Evolutionary conservation across 2,888 invertebrate genomes (phyloP), one percentile per base, ranked within the genome.

Genomic region (Hyposoter didymator): DNA sequence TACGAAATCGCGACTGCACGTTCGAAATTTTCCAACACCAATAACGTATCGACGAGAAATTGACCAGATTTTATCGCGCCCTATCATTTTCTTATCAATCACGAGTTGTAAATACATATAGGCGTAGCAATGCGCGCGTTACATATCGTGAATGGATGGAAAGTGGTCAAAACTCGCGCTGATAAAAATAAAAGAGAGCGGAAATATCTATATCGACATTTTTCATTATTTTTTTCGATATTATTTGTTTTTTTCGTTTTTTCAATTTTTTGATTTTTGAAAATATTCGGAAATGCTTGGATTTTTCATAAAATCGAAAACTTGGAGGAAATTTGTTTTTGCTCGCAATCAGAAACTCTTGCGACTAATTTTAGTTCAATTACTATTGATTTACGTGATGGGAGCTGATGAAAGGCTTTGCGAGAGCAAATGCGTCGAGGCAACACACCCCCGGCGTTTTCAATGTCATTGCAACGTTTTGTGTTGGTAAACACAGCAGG

Each of bases 31-130:
- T 28, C 28, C 28, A 59, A 14, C 59, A 14, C 28, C 1, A 10
- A 59, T 55, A 55, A 52, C 52, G 12, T 22, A 55, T 22, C 22
- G 10, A 22, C 22, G 22, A 22, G 10, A 28, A 28, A 28, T 59
- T 59, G 28, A 59, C 59, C 59, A 59, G 19, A 1, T 28, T 12
- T 14, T 59, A 28, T 28, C 59, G 28, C 22, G 59, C 59, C 64
- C 64, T 39, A 64, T 64, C 64, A n/a, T 35, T 39, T 64, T 39
- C 64, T 39, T 64, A 64, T 64, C 64, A 64, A 64, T 64, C 32
- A 64, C 59, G 59, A 28, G 59, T 3, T 14, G 12, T 14, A 28
- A 22, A 55, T 28, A 59, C 28, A 28, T 28, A 59, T 28, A 28
- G 28, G 28, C 14, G 35, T 64, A 17, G n/a, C n/a, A n/a, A 64